Evolutionary conservation across 1,140 invertebrate genomes (phyloP), one percentile per base, ranked within the genome.

Genomic region (Spodoptera frugiperda): DNA sequence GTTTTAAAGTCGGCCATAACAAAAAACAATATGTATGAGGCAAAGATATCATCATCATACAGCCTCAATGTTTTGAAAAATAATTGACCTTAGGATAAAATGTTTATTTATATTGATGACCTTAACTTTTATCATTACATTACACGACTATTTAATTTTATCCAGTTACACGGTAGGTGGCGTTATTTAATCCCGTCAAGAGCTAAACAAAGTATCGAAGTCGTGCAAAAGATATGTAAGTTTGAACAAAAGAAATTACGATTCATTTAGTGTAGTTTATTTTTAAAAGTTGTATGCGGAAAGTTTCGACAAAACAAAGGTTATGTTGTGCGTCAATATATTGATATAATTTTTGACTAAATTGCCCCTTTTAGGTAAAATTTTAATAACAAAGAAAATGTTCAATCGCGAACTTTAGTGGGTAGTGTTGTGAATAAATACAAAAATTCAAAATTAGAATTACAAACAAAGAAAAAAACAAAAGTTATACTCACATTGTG

Each of bases 401-500:
- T 53, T 61, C 14, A 11, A 63, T 17, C 11, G 11, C 4, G 33
- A 39, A 5, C n/a, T 19, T 15, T 33, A 5, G 25, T 30, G 21
- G 25, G 57, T 63, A 46, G 14, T 2, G 30, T 5, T 21, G 1
- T 1, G 6, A 39, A 39, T 25, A 25, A 25, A n/a, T n/a, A n/a
- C 25, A 21, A 17, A 17, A 15, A 11, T 44, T 63, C 3, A 44
- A 63, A 19, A 17, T 44, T 49, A n/a, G 11, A 25, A 48, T 17
- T 3, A 48, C 39, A n/a, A 54, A 67, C 81, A 48, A 84, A 82
- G 82, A 73, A 78, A 84, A 71, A 83, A 81, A 55, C 65, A 71
- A 81, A 81, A 21, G 19, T 11, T 49, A n/a, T 81, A 95, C 95
- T 95, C 83, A 95, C 95, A 95, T 94, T 94, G 91, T 84, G 94